phyloP scores from a whole-genome alignment of 2,797 vertebrate species.

The Gallinago stenura region DNA sequence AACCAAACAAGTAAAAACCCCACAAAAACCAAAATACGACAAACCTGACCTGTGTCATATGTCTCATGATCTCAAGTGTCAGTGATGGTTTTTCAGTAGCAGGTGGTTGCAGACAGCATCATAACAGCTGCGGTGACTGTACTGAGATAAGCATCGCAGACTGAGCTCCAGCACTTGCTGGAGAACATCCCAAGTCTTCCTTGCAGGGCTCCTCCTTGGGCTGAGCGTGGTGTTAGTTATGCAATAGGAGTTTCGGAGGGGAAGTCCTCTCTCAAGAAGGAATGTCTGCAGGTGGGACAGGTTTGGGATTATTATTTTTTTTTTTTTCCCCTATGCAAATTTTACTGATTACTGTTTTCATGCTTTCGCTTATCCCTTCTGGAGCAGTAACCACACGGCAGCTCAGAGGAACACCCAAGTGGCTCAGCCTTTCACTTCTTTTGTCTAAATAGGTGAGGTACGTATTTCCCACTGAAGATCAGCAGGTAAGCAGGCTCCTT shows the following conservation, averaged over 20 bases:
- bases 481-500: background rate
- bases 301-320: background rate
- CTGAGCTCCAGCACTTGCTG: background rate
- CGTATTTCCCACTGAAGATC: background rate
- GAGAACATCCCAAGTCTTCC: background rate
- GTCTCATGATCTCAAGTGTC: background rate
- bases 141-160: background rate
- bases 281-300: constrained; percentile 35
- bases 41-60: background rate
- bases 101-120: background rate
- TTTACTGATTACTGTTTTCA: constrained; percentile 28
- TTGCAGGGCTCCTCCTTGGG: background rate
- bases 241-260: background rate
- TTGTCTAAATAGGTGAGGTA: background rate
- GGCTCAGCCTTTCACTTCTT: background rate
- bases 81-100: background rate
- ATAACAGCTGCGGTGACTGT: background rate
- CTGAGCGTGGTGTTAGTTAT: background rate
- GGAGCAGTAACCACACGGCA: background rate
- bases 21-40: background rate
- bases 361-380: background rate
- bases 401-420: background rate
- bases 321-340: background rate
- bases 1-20: background rate
- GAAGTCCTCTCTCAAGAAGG: background rate